phyloP scores from a whole-genome alignment of 2,888 invertebrate species.

The Eupithecia pulchellata region DNA sequence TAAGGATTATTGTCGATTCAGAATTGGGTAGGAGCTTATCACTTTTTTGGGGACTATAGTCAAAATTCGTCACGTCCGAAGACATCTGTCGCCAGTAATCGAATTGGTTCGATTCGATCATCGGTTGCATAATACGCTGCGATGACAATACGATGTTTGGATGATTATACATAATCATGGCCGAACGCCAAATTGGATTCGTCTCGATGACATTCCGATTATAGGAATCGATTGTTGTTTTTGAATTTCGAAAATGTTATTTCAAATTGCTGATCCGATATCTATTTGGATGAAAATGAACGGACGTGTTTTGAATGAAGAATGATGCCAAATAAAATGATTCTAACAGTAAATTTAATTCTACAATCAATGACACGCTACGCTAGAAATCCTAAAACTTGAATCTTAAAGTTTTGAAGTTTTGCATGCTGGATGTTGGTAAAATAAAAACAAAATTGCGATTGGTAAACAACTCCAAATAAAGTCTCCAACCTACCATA shows the following conservation, averaged over 20 bases:
- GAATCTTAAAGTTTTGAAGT: no score
- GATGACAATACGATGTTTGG: conserved; percentile 78
- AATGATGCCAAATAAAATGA: not conserved
- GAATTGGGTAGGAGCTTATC: conserved; percentile 45
- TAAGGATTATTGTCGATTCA: conserved; percentile 45
- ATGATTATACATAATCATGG: conserved; percentile 74
- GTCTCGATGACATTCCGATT: conserved; percentile 75
- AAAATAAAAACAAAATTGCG: not conserved
- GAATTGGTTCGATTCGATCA: conserved; percentile 75
- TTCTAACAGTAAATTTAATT: not conserved
- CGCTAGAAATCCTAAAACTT: not conserved
- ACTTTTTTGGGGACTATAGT: conserved; percentile 62
- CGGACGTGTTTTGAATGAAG: not conserved
- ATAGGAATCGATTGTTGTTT: conserved; percentile 63
- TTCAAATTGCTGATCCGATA: conserved; percentile 1
- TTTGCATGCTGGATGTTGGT: not conserved
- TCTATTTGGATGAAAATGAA: not conserved
- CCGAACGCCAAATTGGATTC: conserved; percentile 70
- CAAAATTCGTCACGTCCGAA: conserved; percentile 84
- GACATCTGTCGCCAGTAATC: conserved; percentile 84
- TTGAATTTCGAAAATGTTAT: conserved; percentile 25
- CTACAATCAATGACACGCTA: not conserved
- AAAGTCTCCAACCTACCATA: conserved; percentile 10
- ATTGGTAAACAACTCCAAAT: conserved; percentile 8
- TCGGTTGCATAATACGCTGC: conserved; percentile 81